These are phyloP conservation scores for Saguinus midas DNA, from an alignment of 2,113 vertebrate species.

Conservation along the genomic window DNA sequence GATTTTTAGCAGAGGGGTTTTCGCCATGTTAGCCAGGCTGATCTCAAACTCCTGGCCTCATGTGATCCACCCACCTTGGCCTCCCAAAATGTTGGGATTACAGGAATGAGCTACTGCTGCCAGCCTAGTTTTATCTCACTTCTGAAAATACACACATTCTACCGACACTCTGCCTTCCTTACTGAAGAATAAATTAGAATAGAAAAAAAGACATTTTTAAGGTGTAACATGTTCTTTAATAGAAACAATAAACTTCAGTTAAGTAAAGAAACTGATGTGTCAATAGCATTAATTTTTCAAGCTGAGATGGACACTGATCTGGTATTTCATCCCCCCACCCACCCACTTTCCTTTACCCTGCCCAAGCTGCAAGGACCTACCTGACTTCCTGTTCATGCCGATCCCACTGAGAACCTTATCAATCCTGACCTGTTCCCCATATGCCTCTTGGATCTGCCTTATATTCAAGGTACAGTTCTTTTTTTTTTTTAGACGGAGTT, in stretches of 20 bases:
- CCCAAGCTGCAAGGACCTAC: neutral
- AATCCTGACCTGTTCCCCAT: neutral
- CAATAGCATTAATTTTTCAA: neutral
- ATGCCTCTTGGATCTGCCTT: neutral
- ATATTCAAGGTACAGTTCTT: neutral
- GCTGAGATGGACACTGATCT: neutral
- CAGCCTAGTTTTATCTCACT: neutral
- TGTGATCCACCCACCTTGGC: no score
- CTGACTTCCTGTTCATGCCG: neutral
- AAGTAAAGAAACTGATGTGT: neutral
- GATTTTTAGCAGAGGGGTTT: no score
- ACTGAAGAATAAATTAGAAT: neutral
- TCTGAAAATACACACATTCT: neutral
- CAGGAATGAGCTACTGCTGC: no score
- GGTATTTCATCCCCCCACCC: neutral
- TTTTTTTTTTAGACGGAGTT: no score
- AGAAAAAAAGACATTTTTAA: neutral
- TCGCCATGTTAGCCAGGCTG: no score
- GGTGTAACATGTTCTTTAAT: neutral
- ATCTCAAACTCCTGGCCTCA: no score
- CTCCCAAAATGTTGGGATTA: no score
- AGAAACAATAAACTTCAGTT: neutral
- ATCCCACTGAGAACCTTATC: neutral
- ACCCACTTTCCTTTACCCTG: neutral
- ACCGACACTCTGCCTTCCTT: neutral